These are phyloP conservation scores for Typhlichthys eigenmanni DNA, from an alignment of 2,797 vertebrate genomes.

Conservation along the genomic window DNA sequence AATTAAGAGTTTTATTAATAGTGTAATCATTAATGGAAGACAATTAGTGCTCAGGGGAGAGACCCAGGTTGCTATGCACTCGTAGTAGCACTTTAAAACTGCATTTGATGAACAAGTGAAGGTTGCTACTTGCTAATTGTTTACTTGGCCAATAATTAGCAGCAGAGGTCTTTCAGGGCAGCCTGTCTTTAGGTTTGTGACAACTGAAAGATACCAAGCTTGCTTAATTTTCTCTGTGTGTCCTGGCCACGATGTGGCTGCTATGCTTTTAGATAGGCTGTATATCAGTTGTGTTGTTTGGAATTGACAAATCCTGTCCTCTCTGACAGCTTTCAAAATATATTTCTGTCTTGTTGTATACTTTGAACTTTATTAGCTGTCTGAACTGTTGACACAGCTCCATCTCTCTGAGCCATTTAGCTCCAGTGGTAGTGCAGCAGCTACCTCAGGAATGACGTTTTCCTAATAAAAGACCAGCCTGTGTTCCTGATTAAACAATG, in stretches of 20 bases:
- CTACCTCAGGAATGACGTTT: neutral
- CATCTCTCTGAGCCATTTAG: neutral
- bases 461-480: slow-evolving; percentile 2
- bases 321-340: slow-evolving; percentile 29
- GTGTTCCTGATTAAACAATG: neutral
- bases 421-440: neutral
- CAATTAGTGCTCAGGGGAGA: slow-evolving; percentile 34
- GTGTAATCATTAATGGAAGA: slow-evolving; percentile 56
- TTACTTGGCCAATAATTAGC: slow-evolving; percentile 12
- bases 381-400: slow-evolving; percentile 10
- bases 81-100: slow-evolving; percentile 25
- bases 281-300: slow-evolving; percentile 14
- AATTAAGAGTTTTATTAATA: slow-evolving; percentile 60
- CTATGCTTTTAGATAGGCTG: neutral
- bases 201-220: slow-evolving; percentile 22
- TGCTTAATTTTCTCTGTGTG: slow-evolving; percentile 9
- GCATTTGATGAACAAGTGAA: slow-evolving; percentile 21
- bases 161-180: slow-evolving; percentile 13
- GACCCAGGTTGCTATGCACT: slow-evolving; percentile 42
- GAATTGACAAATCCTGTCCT: slow-evolving; percentile 7
- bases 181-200: slow-evolving; percentile 23
- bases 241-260: slow-evolving; percentile 11
- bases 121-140: slow-evolving; percentile 32
- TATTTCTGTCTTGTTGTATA: slow-evolving; percentile 8
- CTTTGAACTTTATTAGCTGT: slow-evolving; percentile 8